phyloP scores from a whole-genome alignment of 2,797 vertebrate species.

The Hemitrygon akajei region DNA sequence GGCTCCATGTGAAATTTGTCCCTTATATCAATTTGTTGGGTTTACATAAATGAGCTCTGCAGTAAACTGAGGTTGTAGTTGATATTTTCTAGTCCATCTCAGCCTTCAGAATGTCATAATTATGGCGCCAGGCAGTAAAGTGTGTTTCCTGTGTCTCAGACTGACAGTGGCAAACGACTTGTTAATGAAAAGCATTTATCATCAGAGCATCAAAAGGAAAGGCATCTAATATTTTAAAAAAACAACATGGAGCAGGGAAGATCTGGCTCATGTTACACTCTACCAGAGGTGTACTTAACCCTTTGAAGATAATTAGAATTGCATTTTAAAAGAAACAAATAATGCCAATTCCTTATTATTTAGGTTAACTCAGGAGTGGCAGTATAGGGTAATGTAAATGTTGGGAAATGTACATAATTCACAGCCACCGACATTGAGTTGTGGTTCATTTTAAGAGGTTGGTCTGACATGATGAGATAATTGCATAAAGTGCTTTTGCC shows the following conservation, averaged over 20 bases:
- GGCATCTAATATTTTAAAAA: slow-evolving; percentile 3
- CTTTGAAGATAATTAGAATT: not conserved
- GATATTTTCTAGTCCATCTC: slow-evolving; percentile 9
- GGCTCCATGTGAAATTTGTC: not conserved
- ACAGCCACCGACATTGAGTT: too few relatives aligned
- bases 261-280: slow-evolving; percentile 9
- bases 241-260: slow-evolving; percentile 11
- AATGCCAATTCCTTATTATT: not conserved
- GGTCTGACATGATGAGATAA: too few relatives aligned
- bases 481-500: too few relatives aligned
- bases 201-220: slow-evolving; percentile 33
- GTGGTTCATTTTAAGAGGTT: too few relatives aligned
- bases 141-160: slow-evolving; percentile 33
- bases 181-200: slow-evolving; percentile 35
- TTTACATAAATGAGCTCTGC: not conserved
- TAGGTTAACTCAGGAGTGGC: not conserved
- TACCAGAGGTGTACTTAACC: slow-evolving; percentile 11
- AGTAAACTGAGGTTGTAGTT: not conserved
- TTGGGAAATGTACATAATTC: too few relatives aligned
- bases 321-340: not conserved
- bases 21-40: not conserved
- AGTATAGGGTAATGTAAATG: too few relatives aligned
- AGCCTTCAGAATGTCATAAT: slow-evolving; percentile 23
- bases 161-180: slow-evolving; percentile 13
- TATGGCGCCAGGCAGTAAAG: slow-evolving; percentile 33